phyloP scores from a whole-genome alignment of 2,797 vertebrate genomes.

The Rhabdomys pumilio region DNA sequence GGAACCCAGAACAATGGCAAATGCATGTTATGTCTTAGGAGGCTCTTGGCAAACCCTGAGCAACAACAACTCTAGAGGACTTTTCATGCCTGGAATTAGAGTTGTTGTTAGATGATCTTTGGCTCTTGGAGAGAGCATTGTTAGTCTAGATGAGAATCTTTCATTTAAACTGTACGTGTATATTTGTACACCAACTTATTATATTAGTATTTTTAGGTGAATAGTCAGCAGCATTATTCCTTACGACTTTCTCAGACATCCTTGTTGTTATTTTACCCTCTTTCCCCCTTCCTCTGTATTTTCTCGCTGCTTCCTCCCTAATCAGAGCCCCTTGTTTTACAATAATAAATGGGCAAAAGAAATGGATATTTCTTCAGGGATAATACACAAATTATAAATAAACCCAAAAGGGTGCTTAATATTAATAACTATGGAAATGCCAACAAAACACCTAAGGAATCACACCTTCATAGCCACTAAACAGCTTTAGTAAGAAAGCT shows the following conservation, averaged over 20 bases:
- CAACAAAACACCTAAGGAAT: background rate
- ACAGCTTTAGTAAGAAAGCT: background rate
- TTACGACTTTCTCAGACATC: background rate
- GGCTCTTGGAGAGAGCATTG: background rate
- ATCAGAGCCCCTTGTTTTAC: background rate
- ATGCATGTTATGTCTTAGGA: background rate
- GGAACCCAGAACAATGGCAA: background rate
- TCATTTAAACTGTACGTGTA: background rate
- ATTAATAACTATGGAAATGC: slow-evolving; percentile 5
- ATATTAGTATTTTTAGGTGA: background rate
- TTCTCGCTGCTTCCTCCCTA: background rate
- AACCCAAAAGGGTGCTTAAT: background rate
- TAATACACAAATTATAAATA: background rate
- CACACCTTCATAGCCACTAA: background rate
- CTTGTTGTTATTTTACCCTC: background rate
- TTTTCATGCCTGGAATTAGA: background rate
- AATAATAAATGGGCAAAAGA: background rate
- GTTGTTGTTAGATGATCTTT: background rate
- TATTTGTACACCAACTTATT: no score
- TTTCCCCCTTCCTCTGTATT: background rate
- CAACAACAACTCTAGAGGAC: background rate
- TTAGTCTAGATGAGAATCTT: background rate
- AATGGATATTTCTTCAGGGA: background rate
- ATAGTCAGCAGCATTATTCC: background rate
- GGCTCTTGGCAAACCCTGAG: background rate